Conservation (phyloP, 1,140 invertebrate genomes). For the Acromyrmex heyeri region DNA sequence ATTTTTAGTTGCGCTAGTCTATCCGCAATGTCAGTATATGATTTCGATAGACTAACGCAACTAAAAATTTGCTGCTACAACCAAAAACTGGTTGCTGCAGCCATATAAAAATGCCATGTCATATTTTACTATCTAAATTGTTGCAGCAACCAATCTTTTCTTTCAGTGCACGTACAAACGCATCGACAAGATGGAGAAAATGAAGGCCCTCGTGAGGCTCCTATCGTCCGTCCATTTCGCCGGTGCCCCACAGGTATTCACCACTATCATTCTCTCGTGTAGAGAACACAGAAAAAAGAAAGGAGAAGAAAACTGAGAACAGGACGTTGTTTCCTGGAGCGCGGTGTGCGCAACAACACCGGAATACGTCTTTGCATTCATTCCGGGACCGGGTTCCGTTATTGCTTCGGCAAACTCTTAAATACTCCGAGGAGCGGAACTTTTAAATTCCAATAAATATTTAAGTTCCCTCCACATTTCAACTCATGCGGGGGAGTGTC, state of each 20-base stretch:
- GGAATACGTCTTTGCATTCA: constrained; percentile 44
- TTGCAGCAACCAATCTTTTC: too few species aligned
- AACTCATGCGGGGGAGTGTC: neutral
- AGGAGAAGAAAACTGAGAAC: neutral
- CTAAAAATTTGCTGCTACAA: too few species aligned
- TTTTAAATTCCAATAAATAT: constrained; percentile 86
- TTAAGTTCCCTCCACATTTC: constrained; percentile 80
- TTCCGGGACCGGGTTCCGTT: constrained; percentile 69
- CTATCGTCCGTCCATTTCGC: constrained; percentile 24
- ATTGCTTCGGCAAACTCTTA: constrained; percentile 84
- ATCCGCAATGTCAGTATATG: too few species aligned
- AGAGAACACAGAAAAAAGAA: neutral
- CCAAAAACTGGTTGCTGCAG: too few species aligned
- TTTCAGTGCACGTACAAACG: neutral
- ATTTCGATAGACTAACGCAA: too few species aligned
- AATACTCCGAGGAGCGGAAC: constrained; percentile 80
- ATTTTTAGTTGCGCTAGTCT: too few species aligned
- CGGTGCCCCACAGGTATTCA: constrained; percentile 31
- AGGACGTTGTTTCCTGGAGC: constrained; percentile 14
- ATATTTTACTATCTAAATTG: too few species aligned
- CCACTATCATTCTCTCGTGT: constrained; percentile 2
- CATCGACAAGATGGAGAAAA: constrained; percentile 25
- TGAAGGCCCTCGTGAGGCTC: constrained; percentile 33
- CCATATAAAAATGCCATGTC: too few species aligned
- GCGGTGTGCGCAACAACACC: neutral